Evolutionary conservation across 2,888 invertebrate genomes (phyloP).

Genomic region (Malthinus seriepunctatus): DNA sequence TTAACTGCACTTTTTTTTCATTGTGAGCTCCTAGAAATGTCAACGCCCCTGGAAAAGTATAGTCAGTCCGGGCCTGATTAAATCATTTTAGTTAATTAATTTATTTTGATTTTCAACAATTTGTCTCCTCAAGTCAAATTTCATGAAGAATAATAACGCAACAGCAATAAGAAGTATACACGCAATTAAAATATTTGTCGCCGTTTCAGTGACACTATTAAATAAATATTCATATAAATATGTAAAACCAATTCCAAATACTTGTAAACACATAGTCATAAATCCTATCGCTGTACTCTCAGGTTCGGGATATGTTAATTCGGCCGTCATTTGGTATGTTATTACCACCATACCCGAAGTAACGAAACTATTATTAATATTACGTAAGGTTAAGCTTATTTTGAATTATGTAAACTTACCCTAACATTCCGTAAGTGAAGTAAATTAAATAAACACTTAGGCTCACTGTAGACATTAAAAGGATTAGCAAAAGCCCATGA

Average conservation of each 20-base stretch:
- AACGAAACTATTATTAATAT: conserved; percentile 75
- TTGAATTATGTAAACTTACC: too few relatives aligned
- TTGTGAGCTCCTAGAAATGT: too few relatives aligned
- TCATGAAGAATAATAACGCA: conserved; percentile 32
- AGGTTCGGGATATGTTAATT: conserved; percentile 92
- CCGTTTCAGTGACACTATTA: conserved; percentile 34
- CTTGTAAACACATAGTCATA: conserved; percentile 74
- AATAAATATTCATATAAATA: conserved; percentile 36
- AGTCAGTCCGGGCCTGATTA: too few relatives aligned
- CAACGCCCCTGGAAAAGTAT: too few relatives aligned
- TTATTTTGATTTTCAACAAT: too few relatives aligned
- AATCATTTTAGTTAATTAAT: too few relatives aligned
- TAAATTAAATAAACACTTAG: conserved; percentile 63
- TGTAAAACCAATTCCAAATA: conserved; percentile 39
- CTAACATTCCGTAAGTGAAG: conserved; percentile 74
- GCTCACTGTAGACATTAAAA: background rate
- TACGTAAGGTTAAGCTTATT: background rate
- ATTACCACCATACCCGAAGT: conserved; percentile 96
- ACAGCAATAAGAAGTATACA: conserved; percentile 28
- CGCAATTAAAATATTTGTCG: conserved; percentile 32
- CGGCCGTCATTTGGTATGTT: conserved; percentile 94
- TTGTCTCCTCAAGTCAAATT: conserved; percentile 37
- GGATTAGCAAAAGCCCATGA: background rate
- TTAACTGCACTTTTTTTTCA: too few relatives aligned
- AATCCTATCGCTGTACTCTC: conserved; percentile 94